Conservation (phyloP, 2,888 invertebrate species). For the Nezara viridula region DNA sequence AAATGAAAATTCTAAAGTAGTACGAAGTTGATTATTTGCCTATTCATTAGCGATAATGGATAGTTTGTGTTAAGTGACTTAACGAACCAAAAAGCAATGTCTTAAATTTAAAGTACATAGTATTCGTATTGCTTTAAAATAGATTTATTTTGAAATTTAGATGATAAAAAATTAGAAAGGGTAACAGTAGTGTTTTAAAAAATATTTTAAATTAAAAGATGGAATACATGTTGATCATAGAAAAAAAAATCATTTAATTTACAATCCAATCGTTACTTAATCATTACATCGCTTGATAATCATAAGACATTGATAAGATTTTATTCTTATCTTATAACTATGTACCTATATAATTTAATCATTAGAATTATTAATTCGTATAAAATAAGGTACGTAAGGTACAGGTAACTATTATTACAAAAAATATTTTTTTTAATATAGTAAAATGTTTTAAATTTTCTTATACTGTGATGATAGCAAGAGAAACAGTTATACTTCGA, state of each 20-base stretch:
- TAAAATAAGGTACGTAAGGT: too few species aligned
- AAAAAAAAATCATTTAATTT: background rate
- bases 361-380: too few species aligned
- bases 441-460: too few species aligned
- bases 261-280: background rate
- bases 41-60: background rate
- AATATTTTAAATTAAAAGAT: background rate
- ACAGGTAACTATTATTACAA: too few species aligned
- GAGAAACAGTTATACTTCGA: too few species aligned
- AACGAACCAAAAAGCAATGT: background rate
- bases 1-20: background rate
- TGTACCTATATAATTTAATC: too few species aligned
- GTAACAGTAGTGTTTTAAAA: background rate
- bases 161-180: background rate
- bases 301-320: too few species aligned
- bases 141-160: background rate
- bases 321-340: too few species aligned
- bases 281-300: background rate
- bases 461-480: too few species aligned
- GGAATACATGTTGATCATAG: background rate
- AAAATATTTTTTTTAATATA: too few species aligned
- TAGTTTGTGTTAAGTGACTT: background rate
- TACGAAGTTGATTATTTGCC: background rate
- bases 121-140: background rate
- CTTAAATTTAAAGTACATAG: background rate